Evolutionary conservation across 2,888 invertebrate species (phyloP).

Genomic region (Drosophila anomelani): DNA sequence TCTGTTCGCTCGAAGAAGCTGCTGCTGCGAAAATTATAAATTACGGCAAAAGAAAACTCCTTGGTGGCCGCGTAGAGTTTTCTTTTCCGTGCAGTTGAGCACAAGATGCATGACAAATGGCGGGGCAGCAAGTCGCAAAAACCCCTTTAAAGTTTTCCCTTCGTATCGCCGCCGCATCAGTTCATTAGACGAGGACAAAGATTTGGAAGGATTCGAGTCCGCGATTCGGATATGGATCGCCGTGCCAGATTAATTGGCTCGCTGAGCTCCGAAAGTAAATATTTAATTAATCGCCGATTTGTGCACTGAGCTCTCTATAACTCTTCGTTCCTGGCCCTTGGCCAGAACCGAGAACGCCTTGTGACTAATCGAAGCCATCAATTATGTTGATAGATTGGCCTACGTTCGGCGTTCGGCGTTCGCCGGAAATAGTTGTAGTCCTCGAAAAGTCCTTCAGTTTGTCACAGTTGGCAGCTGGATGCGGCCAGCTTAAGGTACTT

Average conservation of each 20-base stretch:
- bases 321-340: constrained; percentile 21
- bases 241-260: constrained; percentile 69
- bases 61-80: constrained; percentile 28
- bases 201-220: constrained; percentile 27
- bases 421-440: constrained; percentile 42
- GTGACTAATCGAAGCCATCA: constrained; percentile 84
- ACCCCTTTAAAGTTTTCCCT: constrained; percentile 32
- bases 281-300: constrained; percentile 83
- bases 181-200: constrained; percentile 73
- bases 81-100: constrained; percentile 83
- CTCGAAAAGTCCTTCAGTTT: constrained; percentile 55
- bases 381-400: constrained; percentile 84
- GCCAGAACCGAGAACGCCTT: constrained; percentile 50
- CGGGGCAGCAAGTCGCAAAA: constrained; percentile 23
- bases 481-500: constrained; percentile 65
- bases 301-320: constrained; percentile 75
- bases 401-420: constrained; percentile 46
- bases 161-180: constrained; percentile 53
- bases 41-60: constrained; percentile 46
- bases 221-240: constrained; percentile 50
- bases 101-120: constrained; percentile 79
- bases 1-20: constrained; percentile 45
- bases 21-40: constrained; percentile 65
- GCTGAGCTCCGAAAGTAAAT: constrained; percentile 62
- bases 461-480: constrained; percentile 77